Conservation (phyloP, 2,797 vertebrate species). For the Sebastolobus alascanus region DNA sequence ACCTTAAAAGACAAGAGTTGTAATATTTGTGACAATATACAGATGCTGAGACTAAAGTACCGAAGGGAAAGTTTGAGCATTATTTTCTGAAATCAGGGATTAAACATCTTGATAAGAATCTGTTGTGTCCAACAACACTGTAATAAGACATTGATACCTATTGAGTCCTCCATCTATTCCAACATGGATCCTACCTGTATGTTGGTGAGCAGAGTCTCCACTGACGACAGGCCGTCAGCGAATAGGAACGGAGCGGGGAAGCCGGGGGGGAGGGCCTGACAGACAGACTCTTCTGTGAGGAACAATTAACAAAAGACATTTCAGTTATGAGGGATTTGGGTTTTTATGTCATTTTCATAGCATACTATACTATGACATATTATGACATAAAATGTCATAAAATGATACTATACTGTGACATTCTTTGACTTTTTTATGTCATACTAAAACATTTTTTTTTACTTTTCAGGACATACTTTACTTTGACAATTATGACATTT, state of each 20-base stretch:
- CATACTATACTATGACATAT: background rate
- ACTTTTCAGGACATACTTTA: no score
- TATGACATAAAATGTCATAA: no score
- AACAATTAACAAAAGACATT: no score
- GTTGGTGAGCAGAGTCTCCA: constrained; percentile 96
- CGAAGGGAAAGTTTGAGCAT: background rate
- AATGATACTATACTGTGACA: no score
- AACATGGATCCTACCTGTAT: constrained; percentile 87
- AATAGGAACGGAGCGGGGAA: constrained; percentile 94
- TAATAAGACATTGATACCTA: background rate
- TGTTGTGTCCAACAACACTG: background rate
- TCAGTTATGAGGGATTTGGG: no score
- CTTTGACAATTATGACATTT: no score
- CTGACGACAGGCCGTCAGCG: constrained; percentile 93
- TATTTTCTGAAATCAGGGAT: background rate
- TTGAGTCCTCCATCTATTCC: background rate
- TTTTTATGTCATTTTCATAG: background rate
- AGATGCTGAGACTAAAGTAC: background rate
- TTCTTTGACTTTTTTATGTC: no score
- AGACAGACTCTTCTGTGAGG: constrained; percentile 88
- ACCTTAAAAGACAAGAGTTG: background rate
- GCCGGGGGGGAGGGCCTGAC: constrained; percentile 88
- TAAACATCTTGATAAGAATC: background rate
- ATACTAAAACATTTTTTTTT: no score
- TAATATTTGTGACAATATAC: background rate